phyloP scores from a whole-genome alignment of 2,888 invertebrate genomes.

The Chorisops tibialis region DNA sequence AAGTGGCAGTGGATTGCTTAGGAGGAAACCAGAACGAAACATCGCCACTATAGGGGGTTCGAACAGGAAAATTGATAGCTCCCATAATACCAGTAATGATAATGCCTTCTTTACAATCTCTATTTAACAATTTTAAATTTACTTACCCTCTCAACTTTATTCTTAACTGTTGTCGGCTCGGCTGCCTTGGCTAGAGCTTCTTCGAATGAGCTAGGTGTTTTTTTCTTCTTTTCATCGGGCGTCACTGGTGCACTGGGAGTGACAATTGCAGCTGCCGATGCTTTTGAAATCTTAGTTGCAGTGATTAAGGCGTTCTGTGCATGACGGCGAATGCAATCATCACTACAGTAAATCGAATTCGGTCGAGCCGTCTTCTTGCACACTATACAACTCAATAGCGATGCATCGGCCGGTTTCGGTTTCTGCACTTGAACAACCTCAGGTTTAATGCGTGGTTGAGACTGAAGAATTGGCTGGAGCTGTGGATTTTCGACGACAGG shows the following conservation, averaged over 20 bases:
- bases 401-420: constrained; percentile 23
- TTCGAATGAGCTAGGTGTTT: constrained; percentile 49
- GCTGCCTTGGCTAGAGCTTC: constrained; percentile 44
- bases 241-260: constrained; percentile 34
- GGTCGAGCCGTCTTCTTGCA: constrained; percentile 73
- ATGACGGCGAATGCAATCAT: constrained; percentile 80
- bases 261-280: constrained; percentile 32
- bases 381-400: constrained; percentile 60
- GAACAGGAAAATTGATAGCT: too few species aligned
- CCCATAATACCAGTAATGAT: too few species aligned
- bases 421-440: constrained; percentile 36
- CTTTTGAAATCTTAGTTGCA: constrained; percentile 39
- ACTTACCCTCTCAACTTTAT: constrained; percentile 46
- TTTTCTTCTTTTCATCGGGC: constrained; percentile 45
- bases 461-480: background rate
- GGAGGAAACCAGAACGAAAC: too few species aligned
- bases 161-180: constrained; percentile 43
- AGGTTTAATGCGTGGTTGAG: background rate
- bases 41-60: too few species aligned
- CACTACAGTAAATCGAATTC: constrained; percentile 87
- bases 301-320: constrained; percentile 63
- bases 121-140: background rate
- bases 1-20: too few species aligned
- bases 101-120: background rate
- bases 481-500: background rate